Percentiles rank a stretch among this genome's conserved stretches.
These are phyloP conservation scores for Campylomormyrus tamandua DNA, from an alignment of 2,113 vertebrate genomes.

Conservation along the genomic window DNA sequence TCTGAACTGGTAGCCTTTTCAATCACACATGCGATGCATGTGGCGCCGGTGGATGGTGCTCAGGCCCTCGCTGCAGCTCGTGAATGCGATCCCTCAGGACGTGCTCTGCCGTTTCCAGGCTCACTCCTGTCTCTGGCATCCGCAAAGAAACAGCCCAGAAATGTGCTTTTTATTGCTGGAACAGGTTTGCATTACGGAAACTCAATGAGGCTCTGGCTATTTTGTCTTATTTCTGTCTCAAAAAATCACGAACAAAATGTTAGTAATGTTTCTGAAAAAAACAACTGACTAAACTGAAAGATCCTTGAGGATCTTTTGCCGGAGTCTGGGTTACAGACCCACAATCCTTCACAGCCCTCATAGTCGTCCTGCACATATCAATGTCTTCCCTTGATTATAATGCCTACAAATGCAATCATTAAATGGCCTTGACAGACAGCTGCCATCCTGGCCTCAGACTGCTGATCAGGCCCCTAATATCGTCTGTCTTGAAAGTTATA, in stretches of 20 bases:
- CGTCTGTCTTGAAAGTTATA: background rate
- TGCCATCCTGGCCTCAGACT: background rate
- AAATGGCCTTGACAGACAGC: background rate
- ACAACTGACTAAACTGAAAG: background rate
- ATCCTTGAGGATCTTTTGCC: background rate
- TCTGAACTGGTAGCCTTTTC: background rate
- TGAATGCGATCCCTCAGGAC: background rate
- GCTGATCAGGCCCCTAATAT: background rate
- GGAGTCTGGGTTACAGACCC: background rate
- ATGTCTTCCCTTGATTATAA: background rate
- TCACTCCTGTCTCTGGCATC: background rate
- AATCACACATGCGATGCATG: background rate
- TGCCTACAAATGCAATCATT: background rate
- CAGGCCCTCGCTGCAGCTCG: background rate
- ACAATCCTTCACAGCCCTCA: background rate
- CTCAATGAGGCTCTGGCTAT: background rate
- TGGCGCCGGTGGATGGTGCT: background rate
- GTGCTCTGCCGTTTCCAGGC: background rate
- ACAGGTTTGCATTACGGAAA: background rate
- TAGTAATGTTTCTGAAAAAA: background rate
- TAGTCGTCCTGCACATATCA: background rate
- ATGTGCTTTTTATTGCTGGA: background rate
- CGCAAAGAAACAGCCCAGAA: background rate
- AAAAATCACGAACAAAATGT: background rate
- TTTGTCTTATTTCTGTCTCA: background rate